A percentile compares a stretch with the other conserved stretches of the same genome.
Evolutionary conservation across 2,888 invertebrate species (phyloP).

Genomic region (Petrophora chlorosata): DNA sequence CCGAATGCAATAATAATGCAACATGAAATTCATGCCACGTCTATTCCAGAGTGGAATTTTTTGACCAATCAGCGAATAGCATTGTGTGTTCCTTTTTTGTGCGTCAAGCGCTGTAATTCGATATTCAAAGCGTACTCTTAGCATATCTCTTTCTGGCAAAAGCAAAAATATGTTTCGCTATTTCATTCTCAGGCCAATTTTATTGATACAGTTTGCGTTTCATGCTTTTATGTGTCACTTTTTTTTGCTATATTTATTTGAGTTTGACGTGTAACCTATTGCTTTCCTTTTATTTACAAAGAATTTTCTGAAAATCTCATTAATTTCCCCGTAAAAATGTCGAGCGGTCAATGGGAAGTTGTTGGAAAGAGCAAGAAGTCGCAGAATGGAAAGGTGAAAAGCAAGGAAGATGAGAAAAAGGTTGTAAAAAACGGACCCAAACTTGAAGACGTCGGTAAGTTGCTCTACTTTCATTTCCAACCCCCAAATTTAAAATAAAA

Average conservation of each 20-base stretch:
- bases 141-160: slow-evolving; percentile 33
- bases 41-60: slow-evolving; percentile 72
- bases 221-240: slow-evolving; percentile 26
- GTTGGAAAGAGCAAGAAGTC: slow-evolving; percentile 87
- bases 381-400: slow-evolving; percentile 79
- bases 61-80: slow-evolving; percentile 59
- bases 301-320: slow-evolving; percentile 47
- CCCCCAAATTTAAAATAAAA: slow-evolving; percentile 6
- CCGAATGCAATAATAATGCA: slow-evolving; percentile 16
- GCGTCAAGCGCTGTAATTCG: too few species aligned
- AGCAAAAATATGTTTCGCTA: neutral
- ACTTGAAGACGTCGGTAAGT: slow-evolving; percentile 90
- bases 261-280: slow-evolving; percentile 79
- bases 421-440: slow-evolving; percentile 86
- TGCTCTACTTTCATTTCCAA: slow-evolving; percentile 29
- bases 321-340: slow-evolving; percentile 59
- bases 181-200: slow-evolving; percentile 4
- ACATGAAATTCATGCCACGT: slow-evolving; percentile 63
- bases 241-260: slow-evolving; percentile 51
- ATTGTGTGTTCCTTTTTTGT: slow-evolving; percentile 34
- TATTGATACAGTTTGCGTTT: neutral
- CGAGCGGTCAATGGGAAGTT: slow-evolving; percentile 87
- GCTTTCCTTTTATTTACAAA: slow-evolving; percentile 73
- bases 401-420: slow-evolving; percentile 85
- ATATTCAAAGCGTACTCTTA: neutral